phyloP scores from a whole-genome alignment of 2,113 vertebrate species.

The Gambusia affinis region DNA sequence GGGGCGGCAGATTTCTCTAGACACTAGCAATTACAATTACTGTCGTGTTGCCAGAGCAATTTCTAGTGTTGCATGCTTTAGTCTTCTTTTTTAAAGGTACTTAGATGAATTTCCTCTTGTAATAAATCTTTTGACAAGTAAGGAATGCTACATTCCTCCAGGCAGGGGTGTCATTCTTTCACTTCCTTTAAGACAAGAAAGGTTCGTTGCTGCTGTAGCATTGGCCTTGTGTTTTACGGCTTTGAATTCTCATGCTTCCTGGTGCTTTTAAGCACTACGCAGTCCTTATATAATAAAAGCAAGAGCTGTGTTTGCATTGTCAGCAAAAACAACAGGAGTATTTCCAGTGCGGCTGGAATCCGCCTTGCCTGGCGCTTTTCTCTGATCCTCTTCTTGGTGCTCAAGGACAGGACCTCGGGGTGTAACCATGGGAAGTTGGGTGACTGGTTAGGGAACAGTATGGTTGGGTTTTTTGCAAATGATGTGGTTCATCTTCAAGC shows the following conservation, averaged over 20 bases:
- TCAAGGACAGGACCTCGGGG: neutral
- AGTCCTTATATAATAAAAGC: neutral
- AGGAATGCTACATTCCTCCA: neutral
- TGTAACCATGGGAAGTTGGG: too few species aligned
- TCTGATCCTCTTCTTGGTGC: neutral
- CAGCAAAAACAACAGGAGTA: neutral
- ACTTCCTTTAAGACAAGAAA: neutral
- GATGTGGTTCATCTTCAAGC: too few species aligned
- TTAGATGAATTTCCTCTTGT: slow-evolving; percentile 14
- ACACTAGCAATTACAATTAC: slow-evolving; percentile 9
- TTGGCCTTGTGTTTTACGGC: neutral
- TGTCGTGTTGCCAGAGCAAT: slow-evolving; percentile 40
- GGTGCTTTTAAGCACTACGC: neutral
- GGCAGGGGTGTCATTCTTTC: neutral
- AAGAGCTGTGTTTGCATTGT: too few species aligned
- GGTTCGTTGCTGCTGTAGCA: neutral
- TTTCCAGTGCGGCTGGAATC: neutral
- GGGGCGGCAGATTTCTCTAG: slow-evolving; percentile 47
- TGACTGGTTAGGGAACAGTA: too few species aligned
- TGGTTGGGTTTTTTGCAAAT: too few species aligned
- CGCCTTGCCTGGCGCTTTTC: neutral
- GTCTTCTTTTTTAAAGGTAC: neutral
- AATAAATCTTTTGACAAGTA: slow-evolving; percentile 10
- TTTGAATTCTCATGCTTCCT: neutral
- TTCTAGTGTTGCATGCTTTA: slow-evolving; percentile 23